Percentiles rank a stretch among this genome's conserved stretches.
Evolutionary conservation across 2,797 vertebrate species (phyloP).

Genomic region (Epinephelus coioides): DNA sequence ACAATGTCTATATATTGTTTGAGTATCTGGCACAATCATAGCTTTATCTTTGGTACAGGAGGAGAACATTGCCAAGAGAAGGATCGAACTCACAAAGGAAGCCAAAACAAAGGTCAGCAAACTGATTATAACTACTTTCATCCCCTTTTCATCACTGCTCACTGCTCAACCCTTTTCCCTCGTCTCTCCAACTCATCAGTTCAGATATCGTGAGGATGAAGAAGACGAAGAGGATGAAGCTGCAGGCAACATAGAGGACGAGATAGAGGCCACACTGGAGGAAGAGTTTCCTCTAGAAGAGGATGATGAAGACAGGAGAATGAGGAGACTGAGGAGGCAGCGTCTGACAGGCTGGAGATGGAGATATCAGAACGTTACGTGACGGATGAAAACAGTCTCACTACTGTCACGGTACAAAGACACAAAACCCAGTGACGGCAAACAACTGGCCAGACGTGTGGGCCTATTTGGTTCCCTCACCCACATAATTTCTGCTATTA

Average conservation of each 20-base stretch:
- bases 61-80: slow-evolving; percentile 87
- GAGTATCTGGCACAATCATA: not conserved
- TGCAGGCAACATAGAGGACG: slow-evolving; percentile 77
- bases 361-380: slow-evolving; percentile 90
- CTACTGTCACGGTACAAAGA: slow-evolving; percentile 84
- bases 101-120: slow-evolving; percentile 71
- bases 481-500: not conserved
- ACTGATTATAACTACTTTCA: not conserved
- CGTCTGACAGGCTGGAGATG: slow-evolving; percentile 84
- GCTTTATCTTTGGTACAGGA: slow-evolving; percentile 79
- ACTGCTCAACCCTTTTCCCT: not conserved
- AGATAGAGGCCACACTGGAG: slow-evolving; percentile 87
- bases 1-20: not conserved
- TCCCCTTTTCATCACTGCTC: slow-evolving; percentile 1
- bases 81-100: slow-evolving; percentile 86
- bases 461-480: not conserved
- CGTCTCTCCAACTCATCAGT: slow-evolving; percentile 18
- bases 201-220: slow-evolving; percentile 36
- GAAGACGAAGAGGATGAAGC: slow-evolving; percentile 55
- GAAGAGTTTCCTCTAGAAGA: slow-evolving; percentile 90
- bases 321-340: slow-evolving; percentile 88
- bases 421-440: not conserved
- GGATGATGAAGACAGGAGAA: slow-evolving; percentile 81
- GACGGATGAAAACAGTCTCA: slow-evolving; percentile 82
- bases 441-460: not conserved